Conservation (phyloP, 35 echinoderm and acorn worm species). For the Amphiura filiformis region DNA sequence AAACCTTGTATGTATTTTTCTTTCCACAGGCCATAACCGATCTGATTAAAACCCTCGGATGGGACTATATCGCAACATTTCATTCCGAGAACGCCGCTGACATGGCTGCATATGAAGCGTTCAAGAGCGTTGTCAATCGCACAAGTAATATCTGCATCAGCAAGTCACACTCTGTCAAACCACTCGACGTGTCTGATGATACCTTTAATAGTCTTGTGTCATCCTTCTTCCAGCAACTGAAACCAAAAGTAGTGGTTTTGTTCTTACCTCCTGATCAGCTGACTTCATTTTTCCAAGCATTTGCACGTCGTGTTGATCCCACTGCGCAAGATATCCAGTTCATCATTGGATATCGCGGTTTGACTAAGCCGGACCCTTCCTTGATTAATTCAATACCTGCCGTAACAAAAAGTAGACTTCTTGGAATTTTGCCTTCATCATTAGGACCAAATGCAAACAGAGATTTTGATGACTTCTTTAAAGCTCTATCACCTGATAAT, state of each 20-base stretch:
- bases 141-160: neutral
- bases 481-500: constrained; percentile 31
- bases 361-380: neutral
- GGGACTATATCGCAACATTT: neutral
- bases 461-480: constrained; percentile 65
- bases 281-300: neutral
- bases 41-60: neutral
- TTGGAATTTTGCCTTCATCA: neutral
- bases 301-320: neutral
- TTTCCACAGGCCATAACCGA: neutral
- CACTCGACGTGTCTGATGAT: neutral
- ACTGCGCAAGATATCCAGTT: neutral
- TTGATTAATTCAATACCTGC: neutral
- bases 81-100: neutral
- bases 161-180: neutral
- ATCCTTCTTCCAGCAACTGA: neutral
- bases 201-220: neutral
- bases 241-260: neutral
- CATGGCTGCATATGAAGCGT: neutral
- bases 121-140: neutral
- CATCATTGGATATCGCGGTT: neutral
- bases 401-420: neutral
- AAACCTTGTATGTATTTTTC: too few relatives aligned
- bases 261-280: neutral
- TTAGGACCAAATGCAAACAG: neutral